phyloP scores from a whole-genome alignment of 2,888 invertebrate genomes.

The Stomorhina lunata region DNA sequence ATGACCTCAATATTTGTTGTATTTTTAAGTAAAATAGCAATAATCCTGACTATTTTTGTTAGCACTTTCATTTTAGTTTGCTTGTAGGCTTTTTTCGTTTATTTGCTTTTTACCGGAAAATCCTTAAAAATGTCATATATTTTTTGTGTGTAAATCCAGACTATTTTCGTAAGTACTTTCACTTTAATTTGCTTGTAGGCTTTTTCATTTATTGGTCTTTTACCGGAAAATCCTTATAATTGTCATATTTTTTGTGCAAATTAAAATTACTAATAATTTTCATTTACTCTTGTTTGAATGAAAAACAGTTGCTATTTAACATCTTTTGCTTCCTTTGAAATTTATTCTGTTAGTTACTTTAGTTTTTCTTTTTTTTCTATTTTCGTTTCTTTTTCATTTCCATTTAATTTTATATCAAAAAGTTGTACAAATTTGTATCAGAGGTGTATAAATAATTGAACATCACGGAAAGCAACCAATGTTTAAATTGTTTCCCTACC shows the following conservation, averaged over 20 bases:
- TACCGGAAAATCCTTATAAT: background rate
- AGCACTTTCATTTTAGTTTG: no score
- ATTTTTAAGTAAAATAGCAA: no score
- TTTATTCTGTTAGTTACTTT: background rate
- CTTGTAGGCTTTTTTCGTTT: no score
- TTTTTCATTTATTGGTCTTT: background rate
- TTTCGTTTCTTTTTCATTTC: background rate
- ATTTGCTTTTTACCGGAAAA: no score
- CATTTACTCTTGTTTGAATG: no score
- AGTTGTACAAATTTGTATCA: constrained; percentile 37
- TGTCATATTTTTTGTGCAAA: background rate
- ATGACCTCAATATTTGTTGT: no score
- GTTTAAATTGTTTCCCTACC: constrained; percentile 65
- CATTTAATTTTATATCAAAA: background rate
- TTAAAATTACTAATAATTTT: background rate
- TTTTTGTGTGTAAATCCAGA: background rate
- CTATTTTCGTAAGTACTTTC: background rate
- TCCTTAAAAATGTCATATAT: no score
- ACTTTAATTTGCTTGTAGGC: background rate
- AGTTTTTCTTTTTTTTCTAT: background rate
- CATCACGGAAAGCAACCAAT: constrained; percentile 58
- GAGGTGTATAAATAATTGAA: constrained; percentile 66
- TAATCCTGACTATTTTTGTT: no score
- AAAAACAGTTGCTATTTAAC: no score
- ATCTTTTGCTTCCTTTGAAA: no score